Evolutionary conservation across 2,113 vertebrate species (phyloP), one percentile per base, ranked within the genome.

Genomic region (Cygnus buccinator): DNA sequence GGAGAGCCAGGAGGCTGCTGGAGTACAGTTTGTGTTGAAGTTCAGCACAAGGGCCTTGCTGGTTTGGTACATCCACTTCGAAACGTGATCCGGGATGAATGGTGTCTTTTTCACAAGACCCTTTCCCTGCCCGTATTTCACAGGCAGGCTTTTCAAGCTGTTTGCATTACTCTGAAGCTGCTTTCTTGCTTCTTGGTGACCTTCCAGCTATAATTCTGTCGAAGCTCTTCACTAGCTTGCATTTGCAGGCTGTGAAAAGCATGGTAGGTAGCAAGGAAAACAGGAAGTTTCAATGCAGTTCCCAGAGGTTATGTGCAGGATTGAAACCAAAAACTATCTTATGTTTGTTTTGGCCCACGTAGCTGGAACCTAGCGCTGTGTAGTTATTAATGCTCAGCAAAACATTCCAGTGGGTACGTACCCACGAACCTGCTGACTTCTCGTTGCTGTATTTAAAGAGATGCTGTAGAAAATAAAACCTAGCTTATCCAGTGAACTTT

Each of bases 381-480:
- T 43, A 86, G 71, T 93, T 94, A 95, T 93, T 96, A 93, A 93
- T 70, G 89, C 77, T 57, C 77, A 86, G 89, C 43, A 90, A 94
- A 97, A 90, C 78, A 86, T 97, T 92, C 90, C 93, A 95, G 76
- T 73, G 83, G 31, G 71, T 66, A 92, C 48, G 65, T 84, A 92
- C 63, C 78, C 78, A 46, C 87, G 94, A 76, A 95, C 95, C 91
- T 95, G 91, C 74, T 97, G 95, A 83, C 94, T 95, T 91, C 87
- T 96, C 57, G 81, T 94, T 95, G 15, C 90, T 71, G 87, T 93
- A 85, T 95, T 96, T 96, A 97, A 95, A 95, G 63, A 83, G 71
- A 67, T 90, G 91, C 62, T 90, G 91, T 73, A 93, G 91, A 93
- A 94, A 96, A 96, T 90, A 96, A 94, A 94, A 73, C 78, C 75